Conservation (phyloP, 2,113 vertebrate genomes). For the Cebus imitator region DNA sequence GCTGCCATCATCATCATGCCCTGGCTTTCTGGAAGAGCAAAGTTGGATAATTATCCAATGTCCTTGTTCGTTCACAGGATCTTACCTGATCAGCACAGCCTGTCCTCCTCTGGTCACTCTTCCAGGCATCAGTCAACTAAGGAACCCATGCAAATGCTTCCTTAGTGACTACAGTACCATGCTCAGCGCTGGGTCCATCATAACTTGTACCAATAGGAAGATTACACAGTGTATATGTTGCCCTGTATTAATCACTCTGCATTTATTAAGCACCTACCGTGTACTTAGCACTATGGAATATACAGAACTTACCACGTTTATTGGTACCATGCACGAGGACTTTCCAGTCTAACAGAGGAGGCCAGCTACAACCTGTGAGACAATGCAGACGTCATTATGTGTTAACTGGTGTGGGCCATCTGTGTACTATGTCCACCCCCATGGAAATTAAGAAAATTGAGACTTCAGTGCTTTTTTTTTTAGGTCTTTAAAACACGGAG, state of each 20-base stretch:
- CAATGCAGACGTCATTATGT: background rate
- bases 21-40: background rate
- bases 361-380: background rate
- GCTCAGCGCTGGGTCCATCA: background rate
- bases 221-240: background rate
- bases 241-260: background rate
- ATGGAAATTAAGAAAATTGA: background rate
- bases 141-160: background rate
- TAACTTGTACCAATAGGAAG: background rate
- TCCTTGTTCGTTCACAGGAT: background rate
- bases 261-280: background rate
- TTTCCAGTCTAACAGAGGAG: background rate
- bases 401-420: background rate
- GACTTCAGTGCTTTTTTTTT: background rate
- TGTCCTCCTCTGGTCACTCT: background rate
- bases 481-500: conserved; percentile 11
- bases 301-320: background rate
- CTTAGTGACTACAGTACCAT: accelerated
- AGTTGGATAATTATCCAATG: background rate
- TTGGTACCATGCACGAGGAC: background rate
- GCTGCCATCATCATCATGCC: background rate
- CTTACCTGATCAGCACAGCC: background rate
- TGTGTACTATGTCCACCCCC: background rate
- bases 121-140: background rate
- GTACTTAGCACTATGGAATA: background rate